Percentiles rank a stretch among this genome's conserved stretches.
Conservation (phyloP, 2,113 vertebrate species). For the Vombatus ursinus region DNA sequence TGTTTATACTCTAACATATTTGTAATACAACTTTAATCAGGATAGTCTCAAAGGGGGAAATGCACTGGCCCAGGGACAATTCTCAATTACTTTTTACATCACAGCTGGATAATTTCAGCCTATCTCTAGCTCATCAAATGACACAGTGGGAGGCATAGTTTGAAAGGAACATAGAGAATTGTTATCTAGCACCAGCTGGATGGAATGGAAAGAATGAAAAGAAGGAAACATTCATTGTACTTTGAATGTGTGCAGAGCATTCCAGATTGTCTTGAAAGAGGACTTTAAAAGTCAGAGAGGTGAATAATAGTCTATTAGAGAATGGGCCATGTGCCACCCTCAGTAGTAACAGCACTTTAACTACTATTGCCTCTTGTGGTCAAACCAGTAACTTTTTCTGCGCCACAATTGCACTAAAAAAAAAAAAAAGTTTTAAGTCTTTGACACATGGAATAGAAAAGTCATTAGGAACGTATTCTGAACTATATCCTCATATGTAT, state of each 20-base stretch:
- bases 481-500: background rate
- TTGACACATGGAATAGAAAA: background rate
- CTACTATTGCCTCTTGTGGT: background rate
- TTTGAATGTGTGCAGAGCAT: conserved; percentile 26
- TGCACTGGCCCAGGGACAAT: background rate
- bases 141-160: conserved; percentile 46
- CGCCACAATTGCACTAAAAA: conserved; percentile 21
- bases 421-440: background rate
- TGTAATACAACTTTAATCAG: conserved; percentile 36
- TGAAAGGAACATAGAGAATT: conserved; percentile 47
- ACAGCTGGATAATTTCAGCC: conserved; percentile 10
- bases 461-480: background rate
- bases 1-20: conserved; percentile 51
- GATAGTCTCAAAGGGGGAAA: conserved; percentile 49
- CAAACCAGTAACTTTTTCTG: conserved; percentile 24
- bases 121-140: conserved; percentile 41
- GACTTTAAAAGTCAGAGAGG: conserved; percentile 27
- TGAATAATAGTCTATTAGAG: conserved; percentile 24
- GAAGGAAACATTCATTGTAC: conserved; percentile 30
- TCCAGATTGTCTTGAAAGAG: conserved; percentile 40
- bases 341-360: background rate
- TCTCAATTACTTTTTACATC: conserved; percentile 46
- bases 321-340: background rate
- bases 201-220: conserved; percentile 37
- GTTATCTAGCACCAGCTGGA: conserved; percentile 1